phyloP scores from a whole-genome alignment of 2,797 vertebrate species.

The Anableps anableps region DNA sequence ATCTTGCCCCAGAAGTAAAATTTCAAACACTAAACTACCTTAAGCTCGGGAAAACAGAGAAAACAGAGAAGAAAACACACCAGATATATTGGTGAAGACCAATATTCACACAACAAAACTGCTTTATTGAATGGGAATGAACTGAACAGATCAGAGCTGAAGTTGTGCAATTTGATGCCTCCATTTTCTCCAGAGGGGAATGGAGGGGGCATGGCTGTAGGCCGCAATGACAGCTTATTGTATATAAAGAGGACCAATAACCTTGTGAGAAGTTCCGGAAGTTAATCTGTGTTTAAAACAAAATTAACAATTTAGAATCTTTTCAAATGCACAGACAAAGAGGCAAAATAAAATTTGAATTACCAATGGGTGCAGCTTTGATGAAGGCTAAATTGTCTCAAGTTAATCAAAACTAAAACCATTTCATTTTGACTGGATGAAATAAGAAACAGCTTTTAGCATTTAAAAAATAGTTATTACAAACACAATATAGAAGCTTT shows the following conservation, averaged over 20 bases:
- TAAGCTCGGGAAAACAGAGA: not conserved
- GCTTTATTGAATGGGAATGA: not conserved
- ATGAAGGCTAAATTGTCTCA: not conserved
- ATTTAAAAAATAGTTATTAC: not conserved
- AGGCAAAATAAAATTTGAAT: not conserved
- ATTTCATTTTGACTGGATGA: not conserved
- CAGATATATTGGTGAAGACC: not conserved
- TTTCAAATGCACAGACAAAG: not conserved
- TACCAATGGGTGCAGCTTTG: not conserved
- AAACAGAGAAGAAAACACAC: not conserved
- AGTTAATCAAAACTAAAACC: not conserved
- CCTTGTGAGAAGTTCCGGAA: not conserved
- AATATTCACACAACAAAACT: not conserved
- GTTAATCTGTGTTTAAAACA: conserved; percentile 5
- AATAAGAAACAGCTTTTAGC: not conserved
- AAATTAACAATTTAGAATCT: conserved; percentile 2
- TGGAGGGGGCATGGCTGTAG: not conserved
- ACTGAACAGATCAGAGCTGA: not conserved
- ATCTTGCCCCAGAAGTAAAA: not conserved
- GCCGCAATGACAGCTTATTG: not conserved
- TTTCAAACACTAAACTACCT: not conserved
- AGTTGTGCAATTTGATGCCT: not conserved
- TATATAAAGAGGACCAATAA: not conserved
- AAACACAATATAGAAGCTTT: not conserved
- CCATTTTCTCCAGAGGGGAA: not conserved